Conservation (phyloP, 1,140 invertebrate genomes). For the Drosophila watanabei region DNA sequence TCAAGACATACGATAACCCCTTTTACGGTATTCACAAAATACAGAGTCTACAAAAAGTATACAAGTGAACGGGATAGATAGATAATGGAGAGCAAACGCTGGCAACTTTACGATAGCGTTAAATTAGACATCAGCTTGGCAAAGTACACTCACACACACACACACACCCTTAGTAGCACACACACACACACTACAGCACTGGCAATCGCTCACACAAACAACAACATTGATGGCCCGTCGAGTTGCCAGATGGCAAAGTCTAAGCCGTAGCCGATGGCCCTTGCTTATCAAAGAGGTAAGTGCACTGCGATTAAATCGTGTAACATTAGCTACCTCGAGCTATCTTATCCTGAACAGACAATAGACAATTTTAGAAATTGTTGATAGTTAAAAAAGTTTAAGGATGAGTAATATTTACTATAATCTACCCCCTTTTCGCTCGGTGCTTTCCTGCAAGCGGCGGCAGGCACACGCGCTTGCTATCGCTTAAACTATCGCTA, state of each 20-base stretch:
- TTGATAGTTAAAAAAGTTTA: neutral
- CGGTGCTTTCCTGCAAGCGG: conserved; percentile 13
- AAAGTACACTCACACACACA: conserved; percentile 45
- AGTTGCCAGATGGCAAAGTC: conserved; percentile 38
- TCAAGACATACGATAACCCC: neutral
- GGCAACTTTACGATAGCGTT: conserved; percentile 77
- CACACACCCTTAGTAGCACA: conserved; percentile 40
- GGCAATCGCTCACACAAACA: conserved; percentile 17
- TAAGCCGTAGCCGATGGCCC: conserved; percentile 29
- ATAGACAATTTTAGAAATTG: neutral
- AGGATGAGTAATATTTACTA: neutral
- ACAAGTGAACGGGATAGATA: conserved; percentile 5
- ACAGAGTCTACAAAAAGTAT: neutral
- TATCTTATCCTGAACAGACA: neutral
- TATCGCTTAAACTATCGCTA: conserved; percentile 18
- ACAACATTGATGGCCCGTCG: conserved; percentile 62
- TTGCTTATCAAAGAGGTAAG: conserved; percentile 59
- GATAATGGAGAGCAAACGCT: conserved; percentile 55
- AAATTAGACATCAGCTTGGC: conserved; percentile 82
- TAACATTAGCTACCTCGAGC: too few species aligned
- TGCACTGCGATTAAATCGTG: conserved; percentile 16
- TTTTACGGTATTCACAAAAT: too few species aligned
- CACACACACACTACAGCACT: conserved; percentile 10
- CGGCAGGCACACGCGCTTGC: neutral
- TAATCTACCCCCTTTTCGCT: neutral